These are phyloP conservation scores for Patella caerulea DNA, from an alignment of 2,888 invertebrate species.

Conservation along the genomic window DNA sequence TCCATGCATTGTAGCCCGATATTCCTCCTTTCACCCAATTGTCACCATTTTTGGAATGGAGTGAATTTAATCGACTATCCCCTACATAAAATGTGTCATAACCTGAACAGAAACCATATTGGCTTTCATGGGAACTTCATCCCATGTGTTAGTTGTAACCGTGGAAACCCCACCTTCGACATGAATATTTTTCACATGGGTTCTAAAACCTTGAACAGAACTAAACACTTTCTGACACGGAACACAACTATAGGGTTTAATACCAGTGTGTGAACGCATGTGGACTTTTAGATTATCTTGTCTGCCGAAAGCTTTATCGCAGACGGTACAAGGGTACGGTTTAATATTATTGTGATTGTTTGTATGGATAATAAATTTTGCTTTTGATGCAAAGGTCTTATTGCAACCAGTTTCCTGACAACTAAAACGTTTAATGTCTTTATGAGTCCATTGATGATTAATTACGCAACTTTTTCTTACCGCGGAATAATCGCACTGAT, in stretches of 20 bases:
- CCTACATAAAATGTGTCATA: not conserved
- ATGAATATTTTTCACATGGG: not conserved
- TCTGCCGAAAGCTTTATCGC: not conserved
- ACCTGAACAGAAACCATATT: not conserved
- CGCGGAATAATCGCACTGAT: not conserved
- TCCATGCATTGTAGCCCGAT: too few relatives aligned
- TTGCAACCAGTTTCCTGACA: not conserved
- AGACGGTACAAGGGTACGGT: not conserved
- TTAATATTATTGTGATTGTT: not conserved
- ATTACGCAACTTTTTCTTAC: not conserved
- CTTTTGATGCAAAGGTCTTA: not conserved
- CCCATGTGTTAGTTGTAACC: not conserved
- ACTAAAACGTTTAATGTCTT: not conserved
- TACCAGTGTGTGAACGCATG: not conserved
- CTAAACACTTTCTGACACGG: not conserved
- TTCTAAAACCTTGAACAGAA: not conserved
- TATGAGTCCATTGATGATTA: not conserved
- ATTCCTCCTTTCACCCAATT: too few relatives aligned
- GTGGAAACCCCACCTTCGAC: not conserved
- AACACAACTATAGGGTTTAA: not conserved
- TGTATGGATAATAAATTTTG: not conserved
- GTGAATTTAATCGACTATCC: too few relatives aligned
- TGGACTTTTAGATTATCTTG: slow-evolving; percentile 2
- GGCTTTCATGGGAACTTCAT: slow-evolving; percentile 2
- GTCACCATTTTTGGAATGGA: too few relatives aligned